Base-by-base conservation (phyloP, 2,888 invertebrate genomes). In the Acleris literana region DNA sequence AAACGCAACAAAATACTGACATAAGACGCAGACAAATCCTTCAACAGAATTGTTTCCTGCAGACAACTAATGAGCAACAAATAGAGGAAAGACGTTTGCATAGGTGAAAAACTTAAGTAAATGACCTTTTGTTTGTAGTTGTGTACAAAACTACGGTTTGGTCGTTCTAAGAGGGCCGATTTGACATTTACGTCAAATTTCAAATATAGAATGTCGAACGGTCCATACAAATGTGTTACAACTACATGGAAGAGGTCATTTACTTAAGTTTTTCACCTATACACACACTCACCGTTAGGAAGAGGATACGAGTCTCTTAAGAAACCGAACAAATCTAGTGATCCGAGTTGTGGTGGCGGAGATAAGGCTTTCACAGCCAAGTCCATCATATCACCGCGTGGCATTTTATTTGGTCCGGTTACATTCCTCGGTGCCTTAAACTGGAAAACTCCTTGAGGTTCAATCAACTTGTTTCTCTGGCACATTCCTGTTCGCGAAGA, bases 221-320 rank as follows among this genome's bases (percentile, higher is more conserved):
- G n/a, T n/a, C n/a, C n/a, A n/a, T n/a, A n/a, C n/a, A n/a, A n/a
- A n/a, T n/a, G n/a, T n/a, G n/a, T n/a, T n/a, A n/a, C n/a, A n/a
- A n/a, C n/a, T n/a, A n/a, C n/a, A n/a, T n/a, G n/a, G n/a, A n/a
- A n/a, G n/a, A n/a, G n/a, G n/a, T n/a, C n/a, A n/a, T n/a, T n/a
- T n/a, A n/a, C n/a, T n/a, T n/a, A n/a, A n/a, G n/a, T n/a, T n/a
- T n/a, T n/a, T n/a, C n/a, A n/a, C n/a, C n/a, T n/a, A n/a, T n/a
- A n/a, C n/a, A 54, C 13, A 44, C 9, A 64, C 68, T 71, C 58
- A 69, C 71, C 71, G 51, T 51, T 56, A 56, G 71, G 69, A 48
- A 71, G 59, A 25, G 65, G 68, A 43, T 69, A 71, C 0, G 69
- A 54, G 44, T 71, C 71, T 18, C 68, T 54, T n/a, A 71, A 43